Evolutionary conservation across 2,797 vertebrate genomes (phyloP), one percentile per base, ranked within the genome.

Genomic region (Capromys pilorides): DNA sequence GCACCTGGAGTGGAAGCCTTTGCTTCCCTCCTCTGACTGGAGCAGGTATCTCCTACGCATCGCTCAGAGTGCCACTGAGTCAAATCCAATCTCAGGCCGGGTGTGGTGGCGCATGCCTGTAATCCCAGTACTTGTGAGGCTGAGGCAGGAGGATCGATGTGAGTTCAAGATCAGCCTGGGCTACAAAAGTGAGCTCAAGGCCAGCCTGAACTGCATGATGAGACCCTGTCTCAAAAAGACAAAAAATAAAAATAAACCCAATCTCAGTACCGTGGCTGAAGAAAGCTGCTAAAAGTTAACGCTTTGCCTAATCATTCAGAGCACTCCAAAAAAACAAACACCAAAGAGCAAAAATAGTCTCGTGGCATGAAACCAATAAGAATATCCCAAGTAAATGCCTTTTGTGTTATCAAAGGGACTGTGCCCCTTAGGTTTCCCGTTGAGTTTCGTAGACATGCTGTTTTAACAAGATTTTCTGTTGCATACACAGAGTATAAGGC

Each of bases 401-500:
- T 94, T 77, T 71, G 77, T 59, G 31, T 80, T 61, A 79, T 18
- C 33, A 8, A 0, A 86, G 85, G 83, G 19, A 33, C 49, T 19
- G 7, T 22, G n/a, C 84, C 94, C 82, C 2, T 0, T 87, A 91
- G 87, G 61, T 83, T 91, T 96, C 91, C 88, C 77, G 39, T 1
- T 21, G 18, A 21, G 14, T 91, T 82, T 73, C 49, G 0, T 14
- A 41, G 73, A 79, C 64, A 31, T 22, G 0, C 36, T 80, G 28
- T 94, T 59, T 92, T 96, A 66, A 28, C 69, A 78, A 80, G 66
- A 12, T 86, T 96, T 97, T 97, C 97, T 86, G 96, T 98, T 96
- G 45, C 86, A 93, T 26, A 97, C 98, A 97, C 98, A 96, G 99
- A 99, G 73, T 98, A 98, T 67, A 99, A 99, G 94, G 99, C 98